phyloP scores from a whole-genome alignment of 2,113 vertebrate species.

The Illadopsis cleaveri region DNA sequence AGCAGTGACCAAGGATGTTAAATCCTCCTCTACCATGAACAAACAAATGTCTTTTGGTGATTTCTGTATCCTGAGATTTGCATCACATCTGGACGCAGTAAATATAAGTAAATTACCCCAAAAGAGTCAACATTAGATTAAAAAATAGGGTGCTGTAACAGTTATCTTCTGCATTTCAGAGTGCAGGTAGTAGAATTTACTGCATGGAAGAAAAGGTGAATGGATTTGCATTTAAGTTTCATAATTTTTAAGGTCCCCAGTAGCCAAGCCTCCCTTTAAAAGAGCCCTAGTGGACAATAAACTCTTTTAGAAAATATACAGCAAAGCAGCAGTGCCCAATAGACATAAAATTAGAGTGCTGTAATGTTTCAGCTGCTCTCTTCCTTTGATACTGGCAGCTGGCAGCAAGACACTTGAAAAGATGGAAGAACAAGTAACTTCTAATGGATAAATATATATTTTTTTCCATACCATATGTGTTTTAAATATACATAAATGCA shows the following conservation, averaged over 20 bases:
- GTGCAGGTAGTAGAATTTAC: neutral
- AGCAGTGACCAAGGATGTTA: neutral
- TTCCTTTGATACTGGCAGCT: conserved; percentile 41
- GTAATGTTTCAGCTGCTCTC: conserved; percentile 36
- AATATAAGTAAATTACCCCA: neutral
- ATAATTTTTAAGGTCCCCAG: conserved; percentile 12
- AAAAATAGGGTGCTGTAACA: neutral
- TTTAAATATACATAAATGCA: conserved; percentile 14
- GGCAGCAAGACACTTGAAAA: neutral
- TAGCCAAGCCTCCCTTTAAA: conserved; percentile 25
- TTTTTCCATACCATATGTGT: neutral
- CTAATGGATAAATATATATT: conserved; percentile 20
- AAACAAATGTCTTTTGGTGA: neutral
- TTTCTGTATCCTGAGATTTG: neutral
- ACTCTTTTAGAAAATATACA: conserved; percentile 29
- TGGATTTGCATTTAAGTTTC: conserved; percentile 48
- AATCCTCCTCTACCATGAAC: neutral
- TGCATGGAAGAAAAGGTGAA: conserved; percentile 32
- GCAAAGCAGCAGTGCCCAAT: conserved; percentile 4
- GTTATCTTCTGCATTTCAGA: neutral
- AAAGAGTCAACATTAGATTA: neutral
- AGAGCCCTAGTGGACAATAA: conserved; percentile 41
- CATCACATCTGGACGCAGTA: conserved; percentile 1
- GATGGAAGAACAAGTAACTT: neutral
- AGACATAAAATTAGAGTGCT: conserved; percentile 40